These are phyloP conservation scores for Drosophila dives DNA, from an alignment of 2,888 invertebrate species.

Conservation along the genomic window DNA sequence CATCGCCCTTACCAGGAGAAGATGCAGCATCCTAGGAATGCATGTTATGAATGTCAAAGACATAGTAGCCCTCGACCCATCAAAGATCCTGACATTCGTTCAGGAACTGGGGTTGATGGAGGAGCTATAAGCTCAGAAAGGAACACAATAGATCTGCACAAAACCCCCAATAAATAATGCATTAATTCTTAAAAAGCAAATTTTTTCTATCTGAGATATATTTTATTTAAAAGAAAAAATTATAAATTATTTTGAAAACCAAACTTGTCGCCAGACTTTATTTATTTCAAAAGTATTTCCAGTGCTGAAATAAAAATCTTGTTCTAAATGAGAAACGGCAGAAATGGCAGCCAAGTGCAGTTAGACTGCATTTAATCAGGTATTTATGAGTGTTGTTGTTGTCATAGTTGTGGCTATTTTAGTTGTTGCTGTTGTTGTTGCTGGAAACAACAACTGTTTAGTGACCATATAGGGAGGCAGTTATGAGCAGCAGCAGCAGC, in stretches of 20 bases:
- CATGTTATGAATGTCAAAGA: too few relatives aligned
- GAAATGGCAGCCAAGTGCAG: slow-evolving; percentile 31
- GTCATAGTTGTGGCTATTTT: not conserved
- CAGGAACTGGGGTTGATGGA: too few relatives aligned
- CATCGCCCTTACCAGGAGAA: too few relatives aligned
- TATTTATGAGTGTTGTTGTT: slow-evolving; percentile 1
- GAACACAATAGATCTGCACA: too few relatives aligned
- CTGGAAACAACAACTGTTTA: slow-evolving; percentile 48
- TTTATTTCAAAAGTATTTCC: not conserved
- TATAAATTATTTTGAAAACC: not conserved
- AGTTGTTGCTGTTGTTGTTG: slow-evolving; percentile 7
- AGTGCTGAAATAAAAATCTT: not conserved
- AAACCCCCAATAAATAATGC: too few relatives aligned
- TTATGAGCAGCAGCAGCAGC: slow-evolving; percentile 50
- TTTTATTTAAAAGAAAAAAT: too few relatives aligned
- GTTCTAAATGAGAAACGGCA: not conserved
- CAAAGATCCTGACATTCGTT: too few relatives aligned
- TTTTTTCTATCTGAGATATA: not conserved
- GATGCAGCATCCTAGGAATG: too few relatives aligned
- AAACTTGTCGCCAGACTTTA: not conserved
- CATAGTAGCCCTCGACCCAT: too few relatives aligned
- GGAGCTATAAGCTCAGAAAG: too few relatives aligned
- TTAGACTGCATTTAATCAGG: slow-evolving; percentile 18
- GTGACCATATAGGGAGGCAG: slow-evolving; percentile 51
- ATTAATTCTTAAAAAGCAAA: not conserved